Conservation (phyloP, 1,140 invertebrate genomes). For the Agrilus planipennis region DNA sequence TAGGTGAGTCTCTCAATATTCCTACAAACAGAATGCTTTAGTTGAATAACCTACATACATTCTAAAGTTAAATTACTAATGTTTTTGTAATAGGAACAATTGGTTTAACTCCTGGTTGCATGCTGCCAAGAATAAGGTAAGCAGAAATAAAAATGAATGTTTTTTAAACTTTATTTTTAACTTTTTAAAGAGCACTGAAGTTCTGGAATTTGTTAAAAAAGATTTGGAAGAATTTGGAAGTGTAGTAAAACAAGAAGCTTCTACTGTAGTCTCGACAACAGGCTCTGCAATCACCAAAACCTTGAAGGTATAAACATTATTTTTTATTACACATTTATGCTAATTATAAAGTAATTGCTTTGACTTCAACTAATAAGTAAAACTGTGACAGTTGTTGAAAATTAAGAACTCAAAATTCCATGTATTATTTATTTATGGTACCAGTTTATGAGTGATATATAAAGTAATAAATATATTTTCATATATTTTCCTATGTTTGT, state of each 20-base stretch:
- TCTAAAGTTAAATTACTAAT: background rate
- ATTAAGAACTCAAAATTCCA: too few relatives aligned
- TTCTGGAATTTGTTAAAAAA: conserved; percentile 62
- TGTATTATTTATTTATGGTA: too few relatives aligned
- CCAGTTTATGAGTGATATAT: too few relatives aligned
- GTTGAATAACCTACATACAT: background rate
- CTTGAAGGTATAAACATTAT: conserved; percentile 43
- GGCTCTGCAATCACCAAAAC: conserved; percentile 54
- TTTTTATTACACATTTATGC: too few relatives aligned
- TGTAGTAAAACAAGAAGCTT: conserved; percentile 56
- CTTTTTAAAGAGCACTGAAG: conserved; percentile 48
- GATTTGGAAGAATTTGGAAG: conserved; percentile 61
- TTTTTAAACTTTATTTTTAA: conserved; percentile 8
- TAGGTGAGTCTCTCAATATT: background rate
- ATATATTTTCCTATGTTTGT: too few relatives aligned
- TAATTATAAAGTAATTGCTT: too few relatives aligned
- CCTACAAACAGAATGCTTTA: too few relatives aligned
- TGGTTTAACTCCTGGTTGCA: conserved; percentile 33
- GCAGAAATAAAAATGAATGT: too few relatives aligned
- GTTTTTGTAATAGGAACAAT: conserved; percentile 15
- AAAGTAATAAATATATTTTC: too few relatives aligned
- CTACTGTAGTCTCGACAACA: conserved; percentile 46
- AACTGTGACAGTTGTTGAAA: too few relatives aligned
- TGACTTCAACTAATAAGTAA: too few relatives aligned
- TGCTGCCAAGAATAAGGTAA: conserved; percentile 32